Base-by-base conservation (phyloP, 2,888 invertebrate genomes). In the Conus canariensis region DNA sequence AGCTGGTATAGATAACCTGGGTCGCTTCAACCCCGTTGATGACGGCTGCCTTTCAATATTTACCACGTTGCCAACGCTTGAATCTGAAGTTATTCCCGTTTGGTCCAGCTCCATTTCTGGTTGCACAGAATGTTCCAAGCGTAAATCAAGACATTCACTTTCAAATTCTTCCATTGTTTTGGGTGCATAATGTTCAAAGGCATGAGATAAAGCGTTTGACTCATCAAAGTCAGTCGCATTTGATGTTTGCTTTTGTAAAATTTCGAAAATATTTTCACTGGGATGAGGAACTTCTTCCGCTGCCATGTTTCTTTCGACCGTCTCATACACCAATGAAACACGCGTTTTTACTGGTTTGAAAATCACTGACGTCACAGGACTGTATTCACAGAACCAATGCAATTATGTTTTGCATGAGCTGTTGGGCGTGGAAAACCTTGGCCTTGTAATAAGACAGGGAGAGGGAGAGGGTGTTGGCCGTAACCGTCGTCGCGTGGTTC, bases 261-360 rank as follows among this genome's bases (percentile, higher is more conserved):
- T 92, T 88, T 93, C 94, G 90, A 93, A 93, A 86, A 93, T 93
- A 92, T 91, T 92, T 90, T 92, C 92, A 67, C 90, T 93, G 90
- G 85, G 88, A 87, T 90, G 88, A 83, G 88, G 89, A 87, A 91
- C 90, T 90, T 91, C 94, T 87, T 91, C 92, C 88, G 94, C 95
- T 91, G 94, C 94, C 95, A 95, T 95, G 93, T 90, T 90, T 59
- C 59, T 87, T 86, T 77, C 82, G 74, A 56, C 70, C 59, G 80
- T 87, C 87, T 86, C 67, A 60, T 22, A 30, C 19, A 2, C 9
- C 45, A 56, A 74, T 85, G 82, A 87, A 30, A 92, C 87, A 45
- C 16, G n/a, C 22, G 45, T 74, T 30, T 45, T 90, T 74, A 92
- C 93, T 93, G 92, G 93, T n/a, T n/a, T 67, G 87, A 77, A 88